Percentiles rank a stretch among this genome's conserved stretches.
phyloP scores from a whole-genome alignment of 2,888 invertebrate species.

The Theristus sp. region DNA sequence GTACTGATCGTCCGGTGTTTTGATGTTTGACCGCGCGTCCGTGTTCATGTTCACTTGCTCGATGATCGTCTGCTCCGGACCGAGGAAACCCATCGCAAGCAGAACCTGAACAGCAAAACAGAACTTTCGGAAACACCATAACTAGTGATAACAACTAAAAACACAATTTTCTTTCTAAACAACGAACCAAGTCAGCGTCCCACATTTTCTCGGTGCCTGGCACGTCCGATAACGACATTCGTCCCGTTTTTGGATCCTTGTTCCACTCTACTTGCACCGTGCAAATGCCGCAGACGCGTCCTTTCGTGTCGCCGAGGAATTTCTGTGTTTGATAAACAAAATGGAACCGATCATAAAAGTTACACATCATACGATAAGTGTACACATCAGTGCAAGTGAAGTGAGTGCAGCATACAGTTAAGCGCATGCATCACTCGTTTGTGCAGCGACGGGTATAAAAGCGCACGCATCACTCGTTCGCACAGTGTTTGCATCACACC shows the following conservation, averaged over 20 bases:
- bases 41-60: conserved; percentile 55
- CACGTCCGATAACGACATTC: conserved; percentile 52
- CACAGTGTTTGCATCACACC: no score
- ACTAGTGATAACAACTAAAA: no score
- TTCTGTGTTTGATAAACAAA: conserved; percentile 39
- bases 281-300: conserved; percentile 70
- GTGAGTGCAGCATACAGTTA: no score
- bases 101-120: no score
- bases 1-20: conserved; percentile 57
- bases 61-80: conserved; percentile 44
- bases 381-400: no score
- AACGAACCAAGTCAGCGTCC: background rate
- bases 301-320: conserved; percentile 70
- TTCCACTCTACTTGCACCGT: conserved; percentile 80
- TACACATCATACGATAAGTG: no score
- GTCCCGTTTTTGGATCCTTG: conserved; percentile 46
- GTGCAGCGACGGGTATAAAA: no score
- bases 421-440: no score
- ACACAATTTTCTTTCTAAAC: no score
- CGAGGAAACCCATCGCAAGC: conserved; percentile 83
- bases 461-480: no score
- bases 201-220: background rate
- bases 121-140: no score
- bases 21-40: conserved; percentile 78
- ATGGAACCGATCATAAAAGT: no score